Percentiles rank a stretch among this genome's conserved stretches.
phyloP scores from a whole-genome alignment of 2,113 vertebrate genomes.

The Poeciliopsis prolifica region DNA sequence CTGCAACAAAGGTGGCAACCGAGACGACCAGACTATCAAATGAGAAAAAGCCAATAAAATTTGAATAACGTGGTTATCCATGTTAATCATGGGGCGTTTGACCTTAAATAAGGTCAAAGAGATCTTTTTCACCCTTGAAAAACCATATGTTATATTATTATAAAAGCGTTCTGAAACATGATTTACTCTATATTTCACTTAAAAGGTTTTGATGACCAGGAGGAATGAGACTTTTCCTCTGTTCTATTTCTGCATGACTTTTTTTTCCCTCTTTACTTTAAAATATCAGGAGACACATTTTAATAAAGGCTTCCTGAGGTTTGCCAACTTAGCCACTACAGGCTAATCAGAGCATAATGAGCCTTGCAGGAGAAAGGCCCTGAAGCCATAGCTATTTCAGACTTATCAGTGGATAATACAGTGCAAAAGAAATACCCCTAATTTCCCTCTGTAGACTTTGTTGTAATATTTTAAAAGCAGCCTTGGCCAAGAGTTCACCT shows the following conservation, averaged over 20 bases:
- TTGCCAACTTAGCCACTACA: not conserved
- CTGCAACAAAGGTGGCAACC: too few species aligned
- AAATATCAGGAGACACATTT: not conserved
- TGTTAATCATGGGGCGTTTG: not conserved
- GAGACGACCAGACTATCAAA: too few species aligned
- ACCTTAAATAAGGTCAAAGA: not conserved
- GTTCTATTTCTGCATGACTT: too few species aligned
- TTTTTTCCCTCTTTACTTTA: not conserved
- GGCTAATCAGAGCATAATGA: not conserved
- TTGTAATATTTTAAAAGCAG: not conserved
- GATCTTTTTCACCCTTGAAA: too few species aligned
- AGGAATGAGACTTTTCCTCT: not conserved
- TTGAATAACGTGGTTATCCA: too few species aligned
- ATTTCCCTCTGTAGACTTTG: not conserved
- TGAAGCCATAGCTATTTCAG: not conserved
- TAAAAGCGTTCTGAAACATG: not conserved
- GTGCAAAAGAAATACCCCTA: not conserved
- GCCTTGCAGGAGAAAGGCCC: not conserved
- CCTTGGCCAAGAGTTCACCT: not conserved
- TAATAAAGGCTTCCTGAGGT: not conserved
- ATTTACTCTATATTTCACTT: not conserved
- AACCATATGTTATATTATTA: not conserved
- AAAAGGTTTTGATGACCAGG: not conserved
- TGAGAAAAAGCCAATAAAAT: too few species aligned
- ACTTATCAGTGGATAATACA: not conserved